These are phyloP conservation scores for Dufourea novaeangliae DNA, from an alignment of 1,140 invertebrate species.

Conservation along the genomic window DNA sequence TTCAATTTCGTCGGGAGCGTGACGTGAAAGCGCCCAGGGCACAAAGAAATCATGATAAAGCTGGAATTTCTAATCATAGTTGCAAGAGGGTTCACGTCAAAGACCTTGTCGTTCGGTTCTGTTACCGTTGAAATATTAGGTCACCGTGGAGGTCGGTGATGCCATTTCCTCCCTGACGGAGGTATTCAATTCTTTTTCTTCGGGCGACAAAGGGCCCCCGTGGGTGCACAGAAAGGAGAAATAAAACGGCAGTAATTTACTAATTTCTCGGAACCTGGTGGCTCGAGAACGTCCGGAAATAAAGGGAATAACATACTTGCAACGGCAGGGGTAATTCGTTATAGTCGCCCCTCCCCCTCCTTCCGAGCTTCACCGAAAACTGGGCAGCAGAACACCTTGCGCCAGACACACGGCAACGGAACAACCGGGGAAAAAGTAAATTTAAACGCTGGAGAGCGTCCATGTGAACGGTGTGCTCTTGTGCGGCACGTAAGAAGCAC, in stretches of 20 bases:
- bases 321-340: no score
- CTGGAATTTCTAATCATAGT: neutral
- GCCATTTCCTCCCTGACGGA: no score
- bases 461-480: constrained; percentile 6
- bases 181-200: no score
- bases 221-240: neutral
- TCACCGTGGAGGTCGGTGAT: no score
- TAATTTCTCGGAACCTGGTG: neutral
- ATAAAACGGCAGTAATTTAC: neutral
- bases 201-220: neutral
- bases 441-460: constrained; percentile 45
- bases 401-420: constrained; percentile 31
- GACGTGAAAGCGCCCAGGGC: neutral
- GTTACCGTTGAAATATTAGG: neutral
- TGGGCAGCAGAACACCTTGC: constrained; percentile 44
- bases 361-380: neutral
- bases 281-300: neutral
- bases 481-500: constrained; percentile 32
- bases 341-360: neutral
- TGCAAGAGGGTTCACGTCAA: neutral
- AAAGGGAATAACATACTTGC: neutral
- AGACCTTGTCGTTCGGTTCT: neutral
- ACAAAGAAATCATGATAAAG: neutral
- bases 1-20: neutral
- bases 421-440: constrained; percentile 35